Percentiles rank a stretch among this genome's conserved stretches.
Conservation (phyloP, 2,888 invertebrate genomes). For the Leptopilina syphax region DNA sequence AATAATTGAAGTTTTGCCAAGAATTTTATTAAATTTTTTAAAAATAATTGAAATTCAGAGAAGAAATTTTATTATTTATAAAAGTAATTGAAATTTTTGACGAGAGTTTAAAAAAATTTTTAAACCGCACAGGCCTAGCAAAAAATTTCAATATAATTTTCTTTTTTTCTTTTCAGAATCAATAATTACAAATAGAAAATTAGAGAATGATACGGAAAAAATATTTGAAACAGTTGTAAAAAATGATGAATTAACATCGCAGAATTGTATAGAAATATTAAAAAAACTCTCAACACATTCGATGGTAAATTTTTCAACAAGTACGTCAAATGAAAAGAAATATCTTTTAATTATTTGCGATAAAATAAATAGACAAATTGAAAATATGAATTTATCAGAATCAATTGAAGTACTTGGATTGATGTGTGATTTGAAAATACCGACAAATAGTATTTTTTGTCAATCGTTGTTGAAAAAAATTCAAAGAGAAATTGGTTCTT, state of each 20-base stretch:
- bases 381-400: not conserved
- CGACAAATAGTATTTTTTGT: conserved; percentile 13
- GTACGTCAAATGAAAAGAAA: not conserved
- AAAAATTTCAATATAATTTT: too few relatives aligned
- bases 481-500: not conserved
- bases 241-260: not conserved
- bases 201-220: not conserved
- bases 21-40: too few relatives aligned
- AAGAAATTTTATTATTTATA: too few relatives aligned
- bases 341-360: not conserved
- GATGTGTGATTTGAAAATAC: not conserved
- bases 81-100: not conserved
- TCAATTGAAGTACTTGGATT: not conserved
- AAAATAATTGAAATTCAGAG: too few relatives aligned
- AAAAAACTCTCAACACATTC: not conserved
- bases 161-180: not conserved
- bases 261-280: not conserved
- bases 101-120: too few relatives aligned
- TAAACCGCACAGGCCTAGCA: too few relatives aligned
- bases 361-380: not conserved
- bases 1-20: too few relatives aligned
- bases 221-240: not conserved
- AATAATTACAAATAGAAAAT: not conserved
- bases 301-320: not conserved
- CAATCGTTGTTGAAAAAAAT: conserved; percentile 30